Percentiles rank a stretch among this genome's conserved stretches.
Evolutionary conservation across 2,888 invertebrate species (phyloP).

Genomic region (Spilosoma lubricipeda): DNA sequence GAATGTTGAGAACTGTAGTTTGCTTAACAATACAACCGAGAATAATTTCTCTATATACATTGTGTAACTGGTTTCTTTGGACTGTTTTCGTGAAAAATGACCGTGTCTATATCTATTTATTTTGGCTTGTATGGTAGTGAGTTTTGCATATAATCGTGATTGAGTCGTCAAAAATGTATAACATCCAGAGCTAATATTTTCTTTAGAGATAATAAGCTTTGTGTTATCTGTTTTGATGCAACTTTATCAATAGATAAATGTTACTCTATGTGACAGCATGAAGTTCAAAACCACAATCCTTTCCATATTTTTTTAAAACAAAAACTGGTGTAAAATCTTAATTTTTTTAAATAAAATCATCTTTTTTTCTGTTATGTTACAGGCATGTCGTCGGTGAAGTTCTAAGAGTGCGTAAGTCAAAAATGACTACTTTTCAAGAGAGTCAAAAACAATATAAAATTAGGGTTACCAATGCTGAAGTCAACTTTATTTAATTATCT

Average conservation of each 20-base stretch:
- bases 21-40: conserved; percentile 63
- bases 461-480: no score
- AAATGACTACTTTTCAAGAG: no score
- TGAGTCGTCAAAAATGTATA: conserved; percentile 24
- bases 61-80: conserved; percentile 61
- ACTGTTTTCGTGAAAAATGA: conserved; percentile 58
- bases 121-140: conserved; percentile 16
- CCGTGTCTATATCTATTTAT: conserved; percentile 45
- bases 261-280: neutral
- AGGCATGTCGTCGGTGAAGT: no score
- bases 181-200: conserved; percentile 17
- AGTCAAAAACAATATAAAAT: no score
- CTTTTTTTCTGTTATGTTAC: no score
- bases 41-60: conserved; percentile 62
- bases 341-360: no score
- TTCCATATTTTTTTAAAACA: neutral
- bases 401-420: no score
- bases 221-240: conserved; percentile 8
- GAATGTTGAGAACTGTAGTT: conserved; percentile 4
- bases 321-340: neutral
- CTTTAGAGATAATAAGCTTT: conserved; percentile 7
- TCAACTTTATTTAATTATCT: no score
- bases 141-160: conserved; percentile 38
- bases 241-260: neutral
- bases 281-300: neutral